Conservation (phyloP, 2,888 invertebrate species). For the Protodeltote pygarga region DNA sequence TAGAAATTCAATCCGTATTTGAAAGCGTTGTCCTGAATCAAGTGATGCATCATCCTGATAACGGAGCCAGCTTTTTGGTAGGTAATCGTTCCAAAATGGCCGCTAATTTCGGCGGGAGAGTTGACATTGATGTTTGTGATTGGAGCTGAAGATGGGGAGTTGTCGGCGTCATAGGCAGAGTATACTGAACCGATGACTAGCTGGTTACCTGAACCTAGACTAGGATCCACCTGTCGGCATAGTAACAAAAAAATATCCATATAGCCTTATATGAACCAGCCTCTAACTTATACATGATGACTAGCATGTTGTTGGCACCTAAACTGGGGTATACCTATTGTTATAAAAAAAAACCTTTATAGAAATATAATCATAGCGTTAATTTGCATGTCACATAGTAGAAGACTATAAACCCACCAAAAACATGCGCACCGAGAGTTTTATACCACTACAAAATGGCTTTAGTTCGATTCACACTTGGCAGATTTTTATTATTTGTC, state of each 20-base stretch:
- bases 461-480: too few species aligned
- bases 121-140: slow-evolving; percentile 86
- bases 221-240: slow-evolving; percentile 84
- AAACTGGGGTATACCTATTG: too few species aligned
- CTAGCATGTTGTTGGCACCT: too few species aligned
- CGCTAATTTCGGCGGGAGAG: slow-evolving; percentile 88
- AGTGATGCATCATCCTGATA: slow-evolving; percentile 81
- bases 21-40: slow-evolving; percentile 73
- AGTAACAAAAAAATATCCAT: background rate
- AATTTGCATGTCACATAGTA: too few species aligned
- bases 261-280: background rate
- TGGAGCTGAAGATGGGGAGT: slow-evolving; percentile 79
- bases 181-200: slow-evolving; percentile 89
- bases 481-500: too few species aligned
- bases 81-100: slow-evolving; percentile 89
- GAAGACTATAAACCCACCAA: too few species aligned
- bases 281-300: background rate
- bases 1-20: slow-evolving; percentile 64
- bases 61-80: slow-evolving; percentile 89
- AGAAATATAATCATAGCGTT: too few species aligned
- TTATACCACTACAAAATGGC: too few species aligned
- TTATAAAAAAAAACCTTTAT: too few species aligned
- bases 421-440: too few species aligned
- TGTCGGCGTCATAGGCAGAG: slow-evolving; percentile 87
- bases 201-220: slow-evolving; percentile 88